Conservation (phyloP, 2,797 vertebrate species). For the Chanos chanos region DNA sequence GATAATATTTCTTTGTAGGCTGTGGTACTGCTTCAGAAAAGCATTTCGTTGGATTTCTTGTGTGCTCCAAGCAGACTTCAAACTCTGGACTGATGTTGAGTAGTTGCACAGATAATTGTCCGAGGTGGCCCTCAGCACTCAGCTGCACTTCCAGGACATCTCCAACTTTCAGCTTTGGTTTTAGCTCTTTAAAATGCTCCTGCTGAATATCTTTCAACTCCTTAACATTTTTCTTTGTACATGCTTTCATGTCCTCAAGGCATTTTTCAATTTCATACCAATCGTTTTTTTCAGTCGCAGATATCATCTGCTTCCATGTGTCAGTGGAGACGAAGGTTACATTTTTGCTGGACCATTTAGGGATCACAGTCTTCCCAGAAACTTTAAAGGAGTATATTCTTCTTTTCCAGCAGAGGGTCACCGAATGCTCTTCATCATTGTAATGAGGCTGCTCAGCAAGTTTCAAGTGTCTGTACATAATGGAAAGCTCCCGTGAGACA, state of each 20-base stretch:
- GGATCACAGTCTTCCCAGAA: neutral
- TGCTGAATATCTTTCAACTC: rapidly evolving
- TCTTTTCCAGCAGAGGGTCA: slow-evolving; percentile 29
- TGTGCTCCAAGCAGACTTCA: slow-evolving; percentile 37
- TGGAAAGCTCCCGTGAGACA: neutral
- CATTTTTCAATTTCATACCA: slow-evolving; percentile 13
- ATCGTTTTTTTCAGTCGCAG: slow-evolving; percentile 15
- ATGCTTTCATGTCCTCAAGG: neutral
- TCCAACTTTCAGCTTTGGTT: slow-evolving; percentile 10
- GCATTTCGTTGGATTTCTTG: slow-evolving; percentile 27
- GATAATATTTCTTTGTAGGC: neutral
- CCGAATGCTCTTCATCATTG: neutral
- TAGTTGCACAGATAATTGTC: slow-evolving; percentile 6
- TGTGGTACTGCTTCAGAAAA: neutral
- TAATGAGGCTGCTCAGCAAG: slow-evolving; percentile 24
- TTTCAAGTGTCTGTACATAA: slow-evolving; percentile 38
- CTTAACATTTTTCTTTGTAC: neutral
- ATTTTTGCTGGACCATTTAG: neutral
- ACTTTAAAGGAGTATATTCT: slow-evolving; percentile 23
- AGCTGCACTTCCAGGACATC: slow-evolving; percentile 26
- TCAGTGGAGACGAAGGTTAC: neutral
- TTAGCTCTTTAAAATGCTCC: neutral
- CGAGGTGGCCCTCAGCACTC: slow-evolving; percentile 9
- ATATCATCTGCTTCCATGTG: slow-evolving; percentile 12
- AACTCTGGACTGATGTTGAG: slow-evolving; percentile 15